Conservation (phyloP, 2,113 vertebrate species). For the Sclerurus mexicanus region DNA sequence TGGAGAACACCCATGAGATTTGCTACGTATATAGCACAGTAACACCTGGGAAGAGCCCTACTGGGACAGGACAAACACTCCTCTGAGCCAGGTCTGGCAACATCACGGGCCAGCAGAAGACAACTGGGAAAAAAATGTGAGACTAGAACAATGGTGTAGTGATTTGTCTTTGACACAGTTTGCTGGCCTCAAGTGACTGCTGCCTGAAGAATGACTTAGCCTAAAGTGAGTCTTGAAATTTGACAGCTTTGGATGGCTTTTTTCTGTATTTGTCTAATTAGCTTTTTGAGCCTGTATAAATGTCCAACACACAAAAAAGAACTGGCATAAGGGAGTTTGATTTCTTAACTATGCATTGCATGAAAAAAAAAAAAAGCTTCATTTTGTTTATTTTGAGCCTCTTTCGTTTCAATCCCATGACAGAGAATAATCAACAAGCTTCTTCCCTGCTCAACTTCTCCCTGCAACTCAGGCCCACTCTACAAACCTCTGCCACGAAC, state of each 20-base stretch:
- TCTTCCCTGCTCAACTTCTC: not conserved
- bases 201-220: not conserved
- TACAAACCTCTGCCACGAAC: not conserved
- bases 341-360: not conserved
- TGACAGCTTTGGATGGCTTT: not conserved
- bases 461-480: not conserved
- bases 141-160: not conserved
- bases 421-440: not conserved
- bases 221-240: not conserved
- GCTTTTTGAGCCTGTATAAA: not conserved
- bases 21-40: accelerated
- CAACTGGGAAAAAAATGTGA: not conserved
- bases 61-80: not conserved
- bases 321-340: not conserved
- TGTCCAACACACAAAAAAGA: not conserved
- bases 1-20: not conserved
- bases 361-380: not conserved
- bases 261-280: not conserved
- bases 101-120: not conserved
- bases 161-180: not conserved
- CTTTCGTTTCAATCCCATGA: not conserved
- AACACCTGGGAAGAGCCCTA: not conserved
- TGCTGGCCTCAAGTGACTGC: not conserved
- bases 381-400: not conserved
- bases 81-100: not conserved